These are phyloP conservation scores for Prunella strophiata DNA, from an alignment of 2,797 vertebrate species.

Conservation along the genomic window DNA sequence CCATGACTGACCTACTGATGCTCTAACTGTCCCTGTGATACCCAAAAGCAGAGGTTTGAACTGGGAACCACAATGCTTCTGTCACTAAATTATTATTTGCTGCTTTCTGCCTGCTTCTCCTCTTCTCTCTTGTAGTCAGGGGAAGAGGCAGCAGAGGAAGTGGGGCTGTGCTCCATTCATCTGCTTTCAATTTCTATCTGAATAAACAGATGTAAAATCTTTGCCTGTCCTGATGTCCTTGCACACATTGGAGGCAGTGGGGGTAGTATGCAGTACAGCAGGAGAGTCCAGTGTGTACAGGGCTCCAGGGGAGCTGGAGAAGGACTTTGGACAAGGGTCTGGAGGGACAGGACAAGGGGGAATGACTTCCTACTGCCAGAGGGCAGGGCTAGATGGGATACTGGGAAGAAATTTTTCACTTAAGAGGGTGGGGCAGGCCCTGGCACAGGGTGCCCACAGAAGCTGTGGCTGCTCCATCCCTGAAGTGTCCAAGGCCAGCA, in stretches of 20 bases:
- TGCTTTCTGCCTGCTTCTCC: slow-evolving; percentile 54
- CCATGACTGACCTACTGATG: slow-evolving; percentile 9
- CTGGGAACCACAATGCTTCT: slow-evolving; percentile 66
- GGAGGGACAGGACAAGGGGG: background rate
- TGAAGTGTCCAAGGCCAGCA: background rate
- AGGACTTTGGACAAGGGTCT: background rate
- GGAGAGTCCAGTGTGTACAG: background rate
- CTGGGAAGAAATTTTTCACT: background rate
- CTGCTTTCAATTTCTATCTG: slow-evolving; percentile 75
- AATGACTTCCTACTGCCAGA: background rate
- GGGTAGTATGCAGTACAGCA: background rate
- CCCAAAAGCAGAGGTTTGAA: slow-evolving; percentile 50
- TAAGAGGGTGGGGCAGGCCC: accelerated
- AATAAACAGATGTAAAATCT: slow-evolving; percentile 69
- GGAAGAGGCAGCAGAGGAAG: slow-evolving; percentile 61
- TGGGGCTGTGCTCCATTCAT: slow-evolving; percentile 65
- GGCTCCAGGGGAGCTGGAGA: background rate
- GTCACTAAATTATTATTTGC: slow-evolving; percentile 73
- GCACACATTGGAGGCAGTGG: background rate
- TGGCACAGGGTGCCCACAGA: background rate
- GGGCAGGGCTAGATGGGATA: background rate
- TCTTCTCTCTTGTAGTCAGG: slow-evolving; percentile 25
- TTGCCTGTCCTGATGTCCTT: background rate
- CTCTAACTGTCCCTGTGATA: slow-evolving; percentile 19
- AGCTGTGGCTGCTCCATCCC: background rate